Conservation (phyloP, 1,140 invertebrate genomes). For the Panagrolaimus sp. region DNA sequence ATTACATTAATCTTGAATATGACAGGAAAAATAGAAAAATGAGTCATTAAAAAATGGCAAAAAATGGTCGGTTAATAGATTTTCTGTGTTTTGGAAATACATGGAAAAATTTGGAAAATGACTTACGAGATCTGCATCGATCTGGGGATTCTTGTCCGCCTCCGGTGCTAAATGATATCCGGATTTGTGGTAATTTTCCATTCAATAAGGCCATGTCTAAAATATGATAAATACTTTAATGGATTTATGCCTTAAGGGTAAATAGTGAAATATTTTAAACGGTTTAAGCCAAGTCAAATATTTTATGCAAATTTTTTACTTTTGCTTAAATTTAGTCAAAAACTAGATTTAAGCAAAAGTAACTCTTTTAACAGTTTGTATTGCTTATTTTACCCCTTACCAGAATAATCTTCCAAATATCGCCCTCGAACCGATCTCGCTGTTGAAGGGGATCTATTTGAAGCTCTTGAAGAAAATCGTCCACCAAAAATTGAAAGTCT, state of each 20-base stretch:
- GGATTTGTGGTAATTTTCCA: constrained; percentile 8
- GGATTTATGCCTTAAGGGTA: too few relatives aligned
- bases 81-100: too few relatives aligned
- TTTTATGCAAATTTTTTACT: too few relatives aligned
- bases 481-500: background rate
- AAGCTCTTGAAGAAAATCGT: background rate
- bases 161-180: background rate
- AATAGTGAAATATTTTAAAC: too few relatives aligned
- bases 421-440: background rate
- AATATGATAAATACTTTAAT: background rate
- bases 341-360: too few relatives aligned
- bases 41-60: too few relatives aligned
- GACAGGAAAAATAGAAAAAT: too few relatives aligned
- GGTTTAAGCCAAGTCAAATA: too few relatives aligned
- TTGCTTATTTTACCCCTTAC: background rate
- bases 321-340: too few relatives aligned
- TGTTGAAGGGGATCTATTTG: background rate
- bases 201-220: background rate
- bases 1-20: too few relatives aligned
- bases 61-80: too few relatives aligned
- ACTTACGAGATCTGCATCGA: constrained; percentile 2
- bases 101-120: too few relatives aligned
- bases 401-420: background rate
- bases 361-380: background rate
- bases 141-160: background rate